Percentiles rank a stretch among this genome's conserved stretches.
Evolutionary conservation across 2,888 invertebrate species (phyloP).

Genomic region (Camponotus fellah): DNA sequence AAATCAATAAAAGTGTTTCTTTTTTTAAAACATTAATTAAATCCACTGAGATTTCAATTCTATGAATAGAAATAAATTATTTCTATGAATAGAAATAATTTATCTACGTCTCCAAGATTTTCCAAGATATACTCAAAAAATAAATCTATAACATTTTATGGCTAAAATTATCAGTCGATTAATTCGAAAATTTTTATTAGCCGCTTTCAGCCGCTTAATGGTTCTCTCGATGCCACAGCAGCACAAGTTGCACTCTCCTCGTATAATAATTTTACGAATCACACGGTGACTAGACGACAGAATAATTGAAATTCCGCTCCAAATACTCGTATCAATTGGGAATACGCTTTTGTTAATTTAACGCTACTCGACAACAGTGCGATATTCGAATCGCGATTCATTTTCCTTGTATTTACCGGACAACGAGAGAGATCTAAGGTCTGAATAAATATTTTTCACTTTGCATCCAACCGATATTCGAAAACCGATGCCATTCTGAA

Average conservation of each 20-base stretch:
- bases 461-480: slow-evolving; percentile 32
- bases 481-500: slow-evolving; percentile 19
- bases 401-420: slow-evolving; percentile 48
- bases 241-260: slow-evolving; percentile 23
- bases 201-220: slow-evolving; percentile 34
- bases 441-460: slow-evolving; percentile 43
- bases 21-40: neutral
- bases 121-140: neutral
- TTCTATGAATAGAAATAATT: neutral
- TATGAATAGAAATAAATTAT: neutral
- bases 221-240: slow-evolving; percentile 18
- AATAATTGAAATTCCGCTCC: slow-evolving; percentile 69
- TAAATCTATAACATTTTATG: neutral
- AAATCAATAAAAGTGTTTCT: neutral
- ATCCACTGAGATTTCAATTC: neutral
- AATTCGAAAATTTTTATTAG: slow-evolving; percentile 52
- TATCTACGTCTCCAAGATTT: neutral
- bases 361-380: slow-evolving; percentile 32
- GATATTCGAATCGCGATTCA: slow-evolving; percentile 4
- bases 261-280: slow-evolving; percentile 68
- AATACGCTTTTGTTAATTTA: slow-evolving; percentile 61
- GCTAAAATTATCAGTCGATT: neutral
- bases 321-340: slow-evolving; percentile 41
- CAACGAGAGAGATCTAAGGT: slow-evolving; percentile 18
- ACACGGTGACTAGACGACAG: slow-evolving; percentile 36